Evolutionary conservation across 2,888 invertebrate genomes (phyloP).

Genomic region (Lochmaea crataegi): DNA sequence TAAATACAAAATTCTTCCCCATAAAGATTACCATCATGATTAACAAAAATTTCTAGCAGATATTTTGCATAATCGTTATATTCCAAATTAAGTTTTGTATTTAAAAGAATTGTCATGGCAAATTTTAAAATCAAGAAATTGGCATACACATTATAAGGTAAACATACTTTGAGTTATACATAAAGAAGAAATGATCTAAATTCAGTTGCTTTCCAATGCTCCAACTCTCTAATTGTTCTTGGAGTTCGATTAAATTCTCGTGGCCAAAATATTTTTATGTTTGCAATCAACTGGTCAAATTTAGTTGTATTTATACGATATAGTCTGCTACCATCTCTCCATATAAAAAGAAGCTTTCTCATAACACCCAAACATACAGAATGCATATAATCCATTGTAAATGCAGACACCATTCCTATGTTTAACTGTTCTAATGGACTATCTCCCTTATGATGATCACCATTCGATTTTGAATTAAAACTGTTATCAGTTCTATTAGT

Average conservation of each 20-base stretch:
- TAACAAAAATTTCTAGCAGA: too few species aligned
- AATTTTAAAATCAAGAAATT: conserved; percentile 34
- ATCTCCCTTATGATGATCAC: conserved; percentile 7
- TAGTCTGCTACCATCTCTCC: conserved; percentile 28
- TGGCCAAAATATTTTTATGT: conserved; percentile 29
- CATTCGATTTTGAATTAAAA: conserved; percentile 22
- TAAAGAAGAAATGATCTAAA: conserved; percentile 42
- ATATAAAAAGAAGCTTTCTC: conserved; percentile 38
- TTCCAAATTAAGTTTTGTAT: conserved; percentile 28
- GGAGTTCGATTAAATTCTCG: conserved; percentile 43
- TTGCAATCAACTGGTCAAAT: conserved; percentile 5
- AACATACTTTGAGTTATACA: conserved; percentile 28
- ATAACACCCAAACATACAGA: conserved; percentile 43
- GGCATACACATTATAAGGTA: conserved; percentile 30
- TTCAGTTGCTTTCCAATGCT: conserved; percentile 44
- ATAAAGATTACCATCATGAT: too few species aligned
- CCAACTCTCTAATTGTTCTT: conserved; percentile 34
- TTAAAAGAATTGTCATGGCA: conserved; percentile 21
- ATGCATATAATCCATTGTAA: conserved; percentile 35
- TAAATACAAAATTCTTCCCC: too few species aligned
- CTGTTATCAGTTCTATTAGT: conserved; percentile 40
- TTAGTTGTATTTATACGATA: conserved; percentile 17
- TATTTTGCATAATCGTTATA: too few species aligned
- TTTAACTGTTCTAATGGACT: conserved; percentile 38
- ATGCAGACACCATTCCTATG: conserved; percentile 47